Conservation (phyloP, 2,113 vertebrate species). For the Jaculus jaculus region DNA sequence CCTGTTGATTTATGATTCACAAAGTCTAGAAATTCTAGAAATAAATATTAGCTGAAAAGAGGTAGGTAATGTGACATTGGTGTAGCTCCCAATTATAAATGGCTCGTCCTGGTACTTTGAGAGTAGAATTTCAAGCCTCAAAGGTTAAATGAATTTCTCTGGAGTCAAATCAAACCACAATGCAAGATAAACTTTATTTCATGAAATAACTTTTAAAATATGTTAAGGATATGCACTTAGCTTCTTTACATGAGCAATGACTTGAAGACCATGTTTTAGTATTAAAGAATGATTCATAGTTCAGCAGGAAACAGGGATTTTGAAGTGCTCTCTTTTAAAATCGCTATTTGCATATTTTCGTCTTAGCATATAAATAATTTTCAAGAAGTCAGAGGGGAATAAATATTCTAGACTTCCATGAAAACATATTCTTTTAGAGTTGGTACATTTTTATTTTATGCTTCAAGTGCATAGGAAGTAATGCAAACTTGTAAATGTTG, state of each 20-base stretch:
- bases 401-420: neutral
- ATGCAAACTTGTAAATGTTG: neutral
- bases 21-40: neutral
- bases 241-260: neutral
- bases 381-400: neutral
- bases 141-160: slow-evolving; percentile 2
- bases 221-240: neutral
- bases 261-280: neutral
- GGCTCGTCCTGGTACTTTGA: neutral
- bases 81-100: neutral
- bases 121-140: neutral
- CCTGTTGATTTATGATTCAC: neutral
- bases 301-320: neutral
- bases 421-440: neutral
- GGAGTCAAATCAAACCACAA: neutral
- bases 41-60: neutral
- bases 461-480: neutral
- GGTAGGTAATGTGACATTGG: neutral
- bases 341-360: neutral
- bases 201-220: slow-evolving; percentile 23
- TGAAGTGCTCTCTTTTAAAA: neutral
- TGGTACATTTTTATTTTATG: neutral
- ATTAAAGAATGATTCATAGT: neutral
- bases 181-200: slow-evolving; percentile 34
- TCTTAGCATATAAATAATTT: slow-evolving; percentile 17